Conservation (phyloP, 2,113 vertebrate genomes). For the Scytalopus superciliaris region DNA sequence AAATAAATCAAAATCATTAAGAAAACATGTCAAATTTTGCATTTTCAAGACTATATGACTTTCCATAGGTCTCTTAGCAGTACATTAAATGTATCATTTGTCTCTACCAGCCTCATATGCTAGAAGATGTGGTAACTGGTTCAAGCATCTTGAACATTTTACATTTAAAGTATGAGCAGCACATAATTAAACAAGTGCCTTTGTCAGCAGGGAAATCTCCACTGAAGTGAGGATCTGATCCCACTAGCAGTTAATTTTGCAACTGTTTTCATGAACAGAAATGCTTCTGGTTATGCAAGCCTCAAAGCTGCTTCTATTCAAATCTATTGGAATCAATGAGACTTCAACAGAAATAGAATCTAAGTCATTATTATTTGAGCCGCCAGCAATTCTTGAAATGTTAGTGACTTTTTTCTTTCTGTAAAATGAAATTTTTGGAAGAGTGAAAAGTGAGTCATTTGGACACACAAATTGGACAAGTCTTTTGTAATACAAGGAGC, state of each 20-base stretch:
- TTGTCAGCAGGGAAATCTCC: constrained; percentile 50
- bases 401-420: background rate
- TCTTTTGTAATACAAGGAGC: background rate
- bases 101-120: background rate
- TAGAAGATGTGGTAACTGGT: background rate
- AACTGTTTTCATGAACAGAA: constrained; percentile 42
- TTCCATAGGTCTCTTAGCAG: background rate
- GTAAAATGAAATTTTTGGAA: constrained; percentile 22
- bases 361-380: constrained; percentile 27
- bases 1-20: background rate
- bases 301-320: constrained; percentile 12
- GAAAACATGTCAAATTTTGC: background rate
- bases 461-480: background rate
- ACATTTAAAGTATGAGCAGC: background rate
- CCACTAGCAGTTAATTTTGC: constrained; percentile 38
- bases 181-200: constrained; percentile 34
- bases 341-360: constrained; percentile 21
- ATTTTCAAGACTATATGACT: background rate
- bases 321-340: background rate
- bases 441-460: background rate
- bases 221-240: constrained; percentile 36
- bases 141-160: constrained; percentile 6
- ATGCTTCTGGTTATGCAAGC: background rate
- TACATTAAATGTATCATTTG: background rate
- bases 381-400: constrained; percentile 2